phyloP scores from a whole-genome alignment of 2,888 invertebrate genomes.

The Caenorhabditis angaria region DNA sequence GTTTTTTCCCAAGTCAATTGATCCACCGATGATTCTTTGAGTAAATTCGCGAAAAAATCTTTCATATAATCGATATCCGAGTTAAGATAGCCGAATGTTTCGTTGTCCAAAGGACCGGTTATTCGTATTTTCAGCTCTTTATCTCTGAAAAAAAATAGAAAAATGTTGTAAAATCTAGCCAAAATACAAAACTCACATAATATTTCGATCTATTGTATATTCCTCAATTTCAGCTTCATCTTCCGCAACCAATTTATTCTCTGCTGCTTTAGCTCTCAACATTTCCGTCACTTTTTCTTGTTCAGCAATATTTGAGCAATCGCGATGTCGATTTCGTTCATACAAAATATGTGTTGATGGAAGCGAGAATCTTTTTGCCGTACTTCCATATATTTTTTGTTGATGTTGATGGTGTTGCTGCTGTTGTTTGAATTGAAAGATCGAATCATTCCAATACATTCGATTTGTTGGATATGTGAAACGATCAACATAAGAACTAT shows the following conservation, averaged over 20 bases:
- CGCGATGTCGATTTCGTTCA: conserved; percentile 28
- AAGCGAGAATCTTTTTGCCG: conserved; percentile 16
- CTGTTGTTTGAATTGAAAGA: neutral
- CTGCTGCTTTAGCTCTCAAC: conserved; percentile 15
- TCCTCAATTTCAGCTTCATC: neutral
- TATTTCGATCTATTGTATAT: neutral
- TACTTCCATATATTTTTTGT: neutral
- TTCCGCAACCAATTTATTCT: neutral
- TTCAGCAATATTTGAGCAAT: conserved; percentile 24
- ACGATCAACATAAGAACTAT: neutral
- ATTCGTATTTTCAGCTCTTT: conserved; percentile 18
- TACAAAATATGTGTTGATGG: conserved; percentile 41
- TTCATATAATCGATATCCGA: conserved; percentile 24
- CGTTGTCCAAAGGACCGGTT: conserved; percentile 20
- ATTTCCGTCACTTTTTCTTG: conserved; percentile 26
- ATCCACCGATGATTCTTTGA: conserved; percentile 5
- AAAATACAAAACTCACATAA: neutral
- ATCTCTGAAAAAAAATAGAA: conserved; percentile 6
- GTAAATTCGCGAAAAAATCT: conserved; percentile 6
- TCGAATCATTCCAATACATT: conserved; percentile 8
- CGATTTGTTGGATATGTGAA: conserved; percentile 9
- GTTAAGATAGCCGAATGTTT: conserved; percentile 20
- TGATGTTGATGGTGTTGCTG: neutral
- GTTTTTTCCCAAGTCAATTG: conserved; percentile 21
- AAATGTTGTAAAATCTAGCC: neutral